Evolutionary conservation across 2,888 invertebrate species (phyloP).

Genomic region (Lochmaea crataegi): DNA sequence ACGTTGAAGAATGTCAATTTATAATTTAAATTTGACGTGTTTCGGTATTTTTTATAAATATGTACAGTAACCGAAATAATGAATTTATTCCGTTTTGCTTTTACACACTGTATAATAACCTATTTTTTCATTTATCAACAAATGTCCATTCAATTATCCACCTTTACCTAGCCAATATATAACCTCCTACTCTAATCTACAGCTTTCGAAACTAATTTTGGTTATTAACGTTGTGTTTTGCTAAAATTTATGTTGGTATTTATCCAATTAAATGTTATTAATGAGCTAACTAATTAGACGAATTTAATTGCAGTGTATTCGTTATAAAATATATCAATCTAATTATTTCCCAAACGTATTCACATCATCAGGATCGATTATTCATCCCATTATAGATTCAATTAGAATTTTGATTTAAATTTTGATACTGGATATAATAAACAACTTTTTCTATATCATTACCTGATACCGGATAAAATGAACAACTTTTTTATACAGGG

Average conservation of each 20-base stretch:
- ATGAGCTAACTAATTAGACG: background rate
- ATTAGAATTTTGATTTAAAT: no score
- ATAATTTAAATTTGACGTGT: no score
- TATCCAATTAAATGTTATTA: background rate
- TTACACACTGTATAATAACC: background rate
- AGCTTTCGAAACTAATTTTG: background rate
- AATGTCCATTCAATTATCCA: background rate
- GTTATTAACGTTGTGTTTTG: background rate
- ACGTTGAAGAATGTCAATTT: no score
- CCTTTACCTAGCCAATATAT: background rate
- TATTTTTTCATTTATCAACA: background rate
- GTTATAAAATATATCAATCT: background rate
- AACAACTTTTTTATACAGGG: no score
- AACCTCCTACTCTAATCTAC: background rate
- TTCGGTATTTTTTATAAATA: no score
- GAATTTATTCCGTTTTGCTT: no score
- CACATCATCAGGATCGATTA: background rate
- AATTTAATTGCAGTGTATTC: background rate
- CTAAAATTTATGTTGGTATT: background rate
- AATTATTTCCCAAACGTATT: background rate
- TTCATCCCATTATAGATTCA: no score
- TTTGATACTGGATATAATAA: no score
- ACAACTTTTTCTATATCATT: no score
- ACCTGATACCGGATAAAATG: no score
- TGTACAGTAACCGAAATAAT: no score